Evolutionary conservation across 2,888 invertebrate species (phyloP).

Genomic region (Boloria euphrosyne): DNA sequence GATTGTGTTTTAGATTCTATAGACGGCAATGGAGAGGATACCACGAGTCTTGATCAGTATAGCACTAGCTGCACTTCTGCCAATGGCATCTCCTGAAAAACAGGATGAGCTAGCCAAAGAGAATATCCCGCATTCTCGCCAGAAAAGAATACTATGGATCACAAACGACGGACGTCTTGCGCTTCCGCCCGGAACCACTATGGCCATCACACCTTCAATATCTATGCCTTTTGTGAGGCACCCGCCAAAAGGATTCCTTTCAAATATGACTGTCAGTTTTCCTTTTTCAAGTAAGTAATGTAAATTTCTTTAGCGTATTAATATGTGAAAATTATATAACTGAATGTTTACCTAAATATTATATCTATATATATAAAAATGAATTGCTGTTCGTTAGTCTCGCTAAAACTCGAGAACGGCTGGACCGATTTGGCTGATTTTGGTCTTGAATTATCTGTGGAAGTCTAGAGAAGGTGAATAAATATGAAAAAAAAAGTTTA

Average conservation of each 20-base stretch:
- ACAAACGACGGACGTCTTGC: slow-evolving; percentile 92
- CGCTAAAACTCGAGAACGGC: too few relatives aligned
- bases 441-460: too few relatives aligned
- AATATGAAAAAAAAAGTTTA: too few relatives aligned
- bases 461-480: too few relatives aligned
- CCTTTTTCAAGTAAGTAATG: slow-evolving; percentile 90
- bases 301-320: too few relatives aligned
- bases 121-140: slow-evolving; percentile 85
- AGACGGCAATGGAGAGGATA: slow-evolving; percentile 68
- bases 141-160: slow-evolving; percentile 92
- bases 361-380: too few relatives aligned
- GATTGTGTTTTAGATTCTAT: not conserved
- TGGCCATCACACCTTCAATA: slow-evolving; percentile 90
- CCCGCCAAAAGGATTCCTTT: slow-evolving; percentile 92
- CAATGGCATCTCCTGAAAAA: slow-evolving; percentile 64
- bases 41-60: slow-evolving; percentile 73
- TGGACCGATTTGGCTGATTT: too few relatives aligned
- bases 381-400: too few relatives aligned
- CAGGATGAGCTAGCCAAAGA: slow-evolving; percentile 64
- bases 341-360: too few relatives aligned
- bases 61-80: slow-evolving; percentile 70
- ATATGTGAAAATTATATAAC: too few relatives aligned
- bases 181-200: slow-evolving; percentile 90
- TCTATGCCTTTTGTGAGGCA: slow-evolving; percentile 92
- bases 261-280: slow-evolving; percentile 91